Evolutionary conservation across 1,140 invertebrate genomes (phyloP), one percentile per base, ranked within the genome.

Genomic region (Atta texana): DNA sequence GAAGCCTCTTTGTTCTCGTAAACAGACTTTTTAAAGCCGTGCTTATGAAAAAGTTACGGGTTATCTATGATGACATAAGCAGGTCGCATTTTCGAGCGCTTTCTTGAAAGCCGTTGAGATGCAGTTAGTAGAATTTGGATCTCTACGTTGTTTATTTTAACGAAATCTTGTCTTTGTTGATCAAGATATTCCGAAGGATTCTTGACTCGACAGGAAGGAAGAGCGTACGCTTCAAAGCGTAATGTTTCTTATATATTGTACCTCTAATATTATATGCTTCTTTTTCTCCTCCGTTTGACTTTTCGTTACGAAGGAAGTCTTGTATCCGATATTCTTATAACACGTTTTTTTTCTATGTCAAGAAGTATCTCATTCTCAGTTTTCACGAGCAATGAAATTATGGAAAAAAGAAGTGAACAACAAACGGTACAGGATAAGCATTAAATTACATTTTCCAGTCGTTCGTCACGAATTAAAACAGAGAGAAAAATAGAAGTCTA

Each of bases 371-470:
- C 57, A 89, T 71, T 87, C 74, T 44, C 21, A 18, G 88, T 49
- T 87, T 87, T 78, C 76, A 57, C 61, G 75, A 90, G 72, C 81
- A 85, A 90, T 64, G 14, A 72, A 78, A 90, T 90, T 84, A 90
- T 85, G 69, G 31, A 78, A 76, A 10, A 87, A 80, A 59, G 61
- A 85, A 87, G 84, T 18, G 24, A 18, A 51, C 34, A 66, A 72
- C 55, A 87, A 89, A 81, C 49, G 44, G 72, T 72, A 68, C 55
- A 72, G 31, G 53, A 87, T 74, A 63, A 89, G 68, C 85, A 63
- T 90, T 89, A 90, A 90, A 90, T 90, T 89, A 71, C 77, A 90
- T 87, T 90, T 90, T 85, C 78, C 63, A 31, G 61, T 87, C 53
- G 49, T 80, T 63, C 66, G 64, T 51, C 63, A 34, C 18, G 28